These are phyloP conservation scores for Engystomops pustulosus DNA, from an alignment of 2,113 vertebrate genomes.

Conservation along the genomic window DNA sequence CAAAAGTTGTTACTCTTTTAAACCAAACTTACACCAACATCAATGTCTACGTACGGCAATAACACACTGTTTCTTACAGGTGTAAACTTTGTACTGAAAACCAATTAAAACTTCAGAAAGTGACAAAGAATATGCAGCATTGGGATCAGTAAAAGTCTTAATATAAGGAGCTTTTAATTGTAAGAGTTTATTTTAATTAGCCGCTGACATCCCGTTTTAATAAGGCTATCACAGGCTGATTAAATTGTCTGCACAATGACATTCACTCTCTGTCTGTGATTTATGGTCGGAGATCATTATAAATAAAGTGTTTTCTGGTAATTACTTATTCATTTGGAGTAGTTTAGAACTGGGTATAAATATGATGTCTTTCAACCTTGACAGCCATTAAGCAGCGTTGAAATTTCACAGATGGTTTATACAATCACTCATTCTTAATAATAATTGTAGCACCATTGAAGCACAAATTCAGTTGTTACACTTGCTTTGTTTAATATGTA, in stretches of 20 bases:
- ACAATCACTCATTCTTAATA: constrained; percentile 27
- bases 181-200: constrained; percentile 18
- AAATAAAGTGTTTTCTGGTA: constrained; percentile 38
- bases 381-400: constrained; percentile 24
- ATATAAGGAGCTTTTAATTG: constrained; percentile 22
- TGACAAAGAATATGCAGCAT: not conserved
- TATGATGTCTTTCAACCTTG: constrained; percentile 29
- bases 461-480: not conserved
- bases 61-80: too few species aligned
- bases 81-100: not conserved
- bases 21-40: too few species aligned
- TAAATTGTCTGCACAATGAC: constrained; percentile 25
- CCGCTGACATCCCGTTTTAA: constrained; percentile 21
- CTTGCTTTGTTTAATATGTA: not conserved
- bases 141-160: not conserved
- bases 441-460: constrained; percentile 21
- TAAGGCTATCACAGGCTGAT: constrained; percentile 24
- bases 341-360: constrained; percentile 16
- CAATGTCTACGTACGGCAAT: too few species aligned
- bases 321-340: constrained; percentile 22
- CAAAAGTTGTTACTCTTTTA: too few species aligned
- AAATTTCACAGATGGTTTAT: constrained; percentile 41
- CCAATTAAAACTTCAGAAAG: not conserved
- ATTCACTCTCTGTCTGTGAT: constrained; percentile 14
- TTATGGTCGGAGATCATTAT: constrained; percentile 39